Conservation (phyloP, 2,113 vertebrate species). For the Gila orcuttii region DNA sequence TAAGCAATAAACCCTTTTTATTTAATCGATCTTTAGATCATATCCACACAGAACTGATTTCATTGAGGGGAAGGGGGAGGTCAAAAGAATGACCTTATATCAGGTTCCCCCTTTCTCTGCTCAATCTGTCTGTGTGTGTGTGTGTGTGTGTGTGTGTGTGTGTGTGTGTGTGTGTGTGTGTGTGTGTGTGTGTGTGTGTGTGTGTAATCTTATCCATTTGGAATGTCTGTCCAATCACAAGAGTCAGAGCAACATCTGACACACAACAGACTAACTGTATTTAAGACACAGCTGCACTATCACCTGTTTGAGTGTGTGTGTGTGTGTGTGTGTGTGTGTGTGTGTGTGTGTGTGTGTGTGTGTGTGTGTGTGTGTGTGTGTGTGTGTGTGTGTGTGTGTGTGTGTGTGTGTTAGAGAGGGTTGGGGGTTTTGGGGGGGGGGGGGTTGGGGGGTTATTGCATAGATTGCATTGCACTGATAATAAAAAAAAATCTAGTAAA, state of each 20-base stretch:
- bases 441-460: too few species aligned
- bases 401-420: too few species aligned
- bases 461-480: too few species aligned
- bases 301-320: conserved; percentile 34
- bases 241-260: conserved; percentile 16
- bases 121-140: background rate
- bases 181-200: conserved; percentile 10
- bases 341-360: too few species aligned
- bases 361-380: too few species aligned
- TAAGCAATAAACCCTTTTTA: background rate
- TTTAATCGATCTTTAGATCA: background rate
- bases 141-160: conserved; percentile 6
- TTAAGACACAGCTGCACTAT: conserved; percentile 45
- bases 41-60: background rate
- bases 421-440: too few species aligned
- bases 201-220: conserved; percentile 66
- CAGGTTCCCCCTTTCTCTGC: background rate
- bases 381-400: too few species aligned
- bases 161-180: conserved; percentile 34
- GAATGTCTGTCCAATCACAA: conserved; percentile 83
- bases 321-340: too few species aligned
- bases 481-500: too few species aligned
- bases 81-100: conserved; percentile 14
- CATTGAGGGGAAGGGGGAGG: background rate
- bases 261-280: conserved; percentile 50